These are phyloP conservation scores for Marronus borbonicus DNA, from an alignment of 2,888 invertebrate genomes.

Conservation along the genomic window DNA sequence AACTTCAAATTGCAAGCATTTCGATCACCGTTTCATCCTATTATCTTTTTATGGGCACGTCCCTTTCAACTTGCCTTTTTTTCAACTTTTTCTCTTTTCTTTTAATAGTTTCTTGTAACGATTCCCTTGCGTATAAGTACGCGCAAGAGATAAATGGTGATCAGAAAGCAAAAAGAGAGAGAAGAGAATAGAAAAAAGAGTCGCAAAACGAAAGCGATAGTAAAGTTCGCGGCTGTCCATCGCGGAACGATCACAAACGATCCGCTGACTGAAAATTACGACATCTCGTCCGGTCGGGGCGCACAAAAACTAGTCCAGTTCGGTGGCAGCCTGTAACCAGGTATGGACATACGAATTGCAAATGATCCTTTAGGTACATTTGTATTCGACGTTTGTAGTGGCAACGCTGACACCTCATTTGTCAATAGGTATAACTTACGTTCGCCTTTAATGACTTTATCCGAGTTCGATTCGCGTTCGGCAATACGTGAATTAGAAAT, in stretches of 20 bases:
- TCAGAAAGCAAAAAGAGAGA: neutral
- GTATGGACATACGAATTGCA: conserved; percentile 65
- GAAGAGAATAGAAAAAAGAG: neutral
- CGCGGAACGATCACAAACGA: conserved; percentile 30
- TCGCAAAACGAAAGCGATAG: conserved; percentile 31
- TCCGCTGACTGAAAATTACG: conserved; percentile 56
- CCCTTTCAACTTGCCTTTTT: neutral
- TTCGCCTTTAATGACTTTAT: conserved; percentile 65
- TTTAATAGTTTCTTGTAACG: neutral
- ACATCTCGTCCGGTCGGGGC: conserved; percentile 48
- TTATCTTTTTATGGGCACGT: neutral
- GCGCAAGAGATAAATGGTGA: neutral
- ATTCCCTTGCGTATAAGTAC: neutral
- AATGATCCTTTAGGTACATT: conserved; percentile 67
- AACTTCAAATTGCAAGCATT: conserved; percentile 4
- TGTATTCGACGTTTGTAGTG: conserved; percentile 69
- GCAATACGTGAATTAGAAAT: neutral
- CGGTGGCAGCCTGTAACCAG: conserved; percentile 48
- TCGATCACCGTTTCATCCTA: neutral
- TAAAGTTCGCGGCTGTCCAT: conserved; percentile 37
- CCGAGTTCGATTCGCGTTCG: conserved; percentile 12
- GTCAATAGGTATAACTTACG: conserved; percentile 68
- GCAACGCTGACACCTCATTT: conserved; percentile 69
- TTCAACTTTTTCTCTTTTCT: conserved; percentile 3
- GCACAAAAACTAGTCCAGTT: conserved; percentile 65